A percentile compares a stretch with the other conserved stretches of the same genome.
These are phyloP conservation scores for Apocheima hispidaria DNA, from an alignment of 2,888 invertebrate species.

Conservation along the genomic window DNA sequence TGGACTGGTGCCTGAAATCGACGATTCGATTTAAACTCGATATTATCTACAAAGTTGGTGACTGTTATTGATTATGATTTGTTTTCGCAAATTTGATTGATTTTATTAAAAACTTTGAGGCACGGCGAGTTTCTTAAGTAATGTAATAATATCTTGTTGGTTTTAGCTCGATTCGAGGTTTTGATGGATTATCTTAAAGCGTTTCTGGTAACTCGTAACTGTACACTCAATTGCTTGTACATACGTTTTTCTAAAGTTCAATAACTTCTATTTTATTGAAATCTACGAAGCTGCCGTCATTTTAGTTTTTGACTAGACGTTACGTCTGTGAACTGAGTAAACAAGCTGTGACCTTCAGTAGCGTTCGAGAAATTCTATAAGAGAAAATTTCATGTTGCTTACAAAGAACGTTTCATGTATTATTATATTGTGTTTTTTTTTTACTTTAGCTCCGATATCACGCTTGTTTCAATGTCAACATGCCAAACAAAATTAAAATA, in stretches of 20 bases:
- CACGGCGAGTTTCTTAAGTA: slow-evolving; percentile 8
- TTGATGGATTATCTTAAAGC: slow-evolving; percentile 26
- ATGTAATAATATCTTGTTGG: slow-evolving; percentile 21
- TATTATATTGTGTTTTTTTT: background rate
- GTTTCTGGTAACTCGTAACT: slow-evolving; percentile 15
- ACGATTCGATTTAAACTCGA: slow-evolving; percentile 55
- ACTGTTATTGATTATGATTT: slow-evolving; percentile 31
- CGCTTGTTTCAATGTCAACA: background rate
- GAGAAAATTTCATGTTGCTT: background rate
- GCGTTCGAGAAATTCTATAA: slow-evolving; percentile 22
- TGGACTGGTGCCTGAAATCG: slow-evolving; percentile 60
- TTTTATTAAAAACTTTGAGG: slow-evolving; percentile 21
- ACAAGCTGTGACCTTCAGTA: slow-evolving; percentile 27
- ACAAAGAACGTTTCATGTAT: background rate
- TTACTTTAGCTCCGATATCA: slow-evolving; percentile 6
- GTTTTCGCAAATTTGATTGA: slow-evolving; percentile 26
- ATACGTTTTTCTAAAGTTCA: slow-evolving; percentile 43
- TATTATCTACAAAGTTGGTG: slow-evolving; percentile 32
- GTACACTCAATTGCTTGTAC: slow-evolving; percentile 18
- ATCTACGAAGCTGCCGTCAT: slow-evolving; percentile 32
- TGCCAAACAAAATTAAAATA: background rate
- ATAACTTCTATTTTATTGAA: slow-evolving; percentile 42
- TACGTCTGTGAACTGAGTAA: slow-evolving; percentile 28
- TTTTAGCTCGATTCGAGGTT: slow-evolving; percentile 13
- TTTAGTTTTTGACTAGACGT: slow-evolving; percentile 39